Evolutionary conservation across 2,797 vertebrate genomes (phyloP).

Genomic region (Mormyrops attenuatus): DNA sequence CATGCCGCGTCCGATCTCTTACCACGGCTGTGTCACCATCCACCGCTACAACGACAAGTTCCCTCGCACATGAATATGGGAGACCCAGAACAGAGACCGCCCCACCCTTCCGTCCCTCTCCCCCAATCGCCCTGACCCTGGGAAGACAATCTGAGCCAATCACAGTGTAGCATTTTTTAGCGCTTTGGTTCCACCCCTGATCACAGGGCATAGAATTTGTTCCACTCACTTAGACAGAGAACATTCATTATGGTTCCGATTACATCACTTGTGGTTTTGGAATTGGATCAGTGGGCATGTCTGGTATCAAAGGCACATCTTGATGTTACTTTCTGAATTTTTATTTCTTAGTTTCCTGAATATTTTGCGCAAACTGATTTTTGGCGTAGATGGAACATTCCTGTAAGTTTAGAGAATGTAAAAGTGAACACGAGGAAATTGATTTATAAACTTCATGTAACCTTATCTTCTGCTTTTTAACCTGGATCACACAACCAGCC

Average conservation of each 20-base stretch:
- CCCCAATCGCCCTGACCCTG: neutral
- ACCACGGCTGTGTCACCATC: conserved; percentile 95
- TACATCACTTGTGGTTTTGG: neutral
- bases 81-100: conserved; percentile 13
- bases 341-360: neutral
- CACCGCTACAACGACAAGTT: conserved; percentile 93
- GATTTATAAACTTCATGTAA: neutral
- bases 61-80: conserved; percentile 53
- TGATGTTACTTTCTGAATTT: neutral
- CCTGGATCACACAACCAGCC: neutral
- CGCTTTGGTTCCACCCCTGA: neutral
- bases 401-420: neutral
- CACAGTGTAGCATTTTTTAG: conserved; percentile 21
- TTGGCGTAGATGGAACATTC: neutral
- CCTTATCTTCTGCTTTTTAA: neutral
- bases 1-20: conserved; percentile 94
- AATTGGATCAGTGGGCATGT: neutral
- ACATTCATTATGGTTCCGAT: neutral
- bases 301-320: neutral
- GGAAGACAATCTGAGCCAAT: conserved; percentile 24
- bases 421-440: neutral
- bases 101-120: neutral
- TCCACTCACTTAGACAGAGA: neutral
- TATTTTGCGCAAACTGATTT: neutral
- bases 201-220: conserved; percentile 6